Base-by-base conservation (phyloP, 2,888 invertebrate species). In the Idaea dimidiata region DNA sequence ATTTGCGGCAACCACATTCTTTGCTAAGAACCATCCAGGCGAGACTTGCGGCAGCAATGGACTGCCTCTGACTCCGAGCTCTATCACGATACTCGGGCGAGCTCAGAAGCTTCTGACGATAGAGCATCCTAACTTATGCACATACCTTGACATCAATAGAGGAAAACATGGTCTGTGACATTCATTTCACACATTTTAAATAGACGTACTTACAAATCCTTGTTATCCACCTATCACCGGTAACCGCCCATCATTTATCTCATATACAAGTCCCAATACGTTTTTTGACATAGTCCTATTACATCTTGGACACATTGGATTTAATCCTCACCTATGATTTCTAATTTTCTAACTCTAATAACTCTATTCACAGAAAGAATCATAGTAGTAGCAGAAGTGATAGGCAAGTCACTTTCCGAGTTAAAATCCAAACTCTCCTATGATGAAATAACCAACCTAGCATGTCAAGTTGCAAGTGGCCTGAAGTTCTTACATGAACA, bases 11-110 rank as follows among this genome's bases (percentile, higher is more conserved):
- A 95, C 95, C 76, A 98, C 98, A 18, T 98, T 97, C 86, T 97
- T 98, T 86, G 98, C 98, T 0, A 96, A 96, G 79, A 95, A 96
- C 78, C 98, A 98, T 84, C 97, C 97, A 14, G 96, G 96, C 32
- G 98, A 98, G 85, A 95, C 96, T 61, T 99, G 99, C 86, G 99
- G 99, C 10, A 97, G 97, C 72, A 99, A 99, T 90, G 99, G 99
- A 0, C 90, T 99, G 59, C 99, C 99, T 0, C 91, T 99, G 17
- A 99, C 99, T 0, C 99, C 99, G 1, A 99, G 99, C 88, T 98
- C 99, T 0, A 98, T 99, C 67, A 97, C 97, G 62, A 98, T 99
- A 79, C 93, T 98, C 62, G 99, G 99, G 7, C 94, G 95, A 78
- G 97, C 98, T 31, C 98, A 98, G 82, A 93, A 94, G 66, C 91